Evolutionary conservation across 2,797 vertebrate species (phyloP).

Genomic region (Chelonia mydas): DNA sequence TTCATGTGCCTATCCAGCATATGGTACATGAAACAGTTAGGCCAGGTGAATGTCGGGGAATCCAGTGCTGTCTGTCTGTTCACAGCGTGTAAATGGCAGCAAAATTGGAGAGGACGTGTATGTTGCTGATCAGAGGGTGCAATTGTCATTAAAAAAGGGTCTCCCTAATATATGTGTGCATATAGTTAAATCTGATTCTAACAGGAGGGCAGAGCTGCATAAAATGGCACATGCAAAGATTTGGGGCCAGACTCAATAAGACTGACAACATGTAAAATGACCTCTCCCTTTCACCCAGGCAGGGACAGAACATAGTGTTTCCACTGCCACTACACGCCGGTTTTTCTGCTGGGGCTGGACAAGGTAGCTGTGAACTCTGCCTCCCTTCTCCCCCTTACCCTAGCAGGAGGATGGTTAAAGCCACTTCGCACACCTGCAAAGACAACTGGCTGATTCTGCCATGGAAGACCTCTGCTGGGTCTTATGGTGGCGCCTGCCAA

Average conservation of each 20-base stretch:
- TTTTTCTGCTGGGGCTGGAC: not conserved
- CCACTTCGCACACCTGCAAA: not conserved
- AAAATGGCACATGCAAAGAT: not conserved
- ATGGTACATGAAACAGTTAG: not conserved
- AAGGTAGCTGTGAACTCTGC: not conserved
- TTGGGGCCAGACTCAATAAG: not conserved
- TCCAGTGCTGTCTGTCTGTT: accelerated
- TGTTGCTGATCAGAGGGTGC: accelerated
- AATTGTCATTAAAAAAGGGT: not conserved
- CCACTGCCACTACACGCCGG: not conserved
- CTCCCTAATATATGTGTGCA: not conserved
- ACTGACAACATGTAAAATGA: not conserved
- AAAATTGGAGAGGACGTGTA: not conserved
- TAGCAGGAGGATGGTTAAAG: not conserved
- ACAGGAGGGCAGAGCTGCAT: accelerated
- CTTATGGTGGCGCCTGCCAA: not conserved
- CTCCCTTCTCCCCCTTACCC: not conserved
- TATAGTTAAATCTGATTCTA: not conserved
- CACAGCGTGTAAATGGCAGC: not conserved
- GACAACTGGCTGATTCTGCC: not conserved
- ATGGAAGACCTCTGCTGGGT: not conserved
- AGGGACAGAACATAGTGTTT: not conserved
- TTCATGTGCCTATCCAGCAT: not conserved
- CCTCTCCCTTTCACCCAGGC: not conserved
- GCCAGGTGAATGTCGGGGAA: not conserved